Base-by-base conservation (phyloP, 2,888 invertebrate genomes). In the Schizaphis graminum region DNA sequence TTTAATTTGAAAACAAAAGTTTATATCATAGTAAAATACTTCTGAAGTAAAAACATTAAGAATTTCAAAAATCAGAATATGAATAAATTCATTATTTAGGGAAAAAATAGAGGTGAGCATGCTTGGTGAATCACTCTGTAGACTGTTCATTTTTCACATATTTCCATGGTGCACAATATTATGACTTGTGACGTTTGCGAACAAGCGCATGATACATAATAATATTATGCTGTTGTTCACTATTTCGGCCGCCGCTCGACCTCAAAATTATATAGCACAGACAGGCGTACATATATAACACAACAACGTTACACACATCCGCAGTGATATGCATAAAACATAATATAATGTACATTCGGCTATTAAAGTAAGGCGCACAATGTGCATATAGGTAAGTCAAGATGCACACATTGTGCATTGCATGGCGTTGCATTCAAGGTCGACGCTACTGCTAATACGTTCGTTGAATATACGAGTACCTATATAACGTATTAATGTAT, bases 371-470 rank as follows among this genome's bases (percentile, higher is more conserved):
- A 77, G 35, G 35, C 8, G 21, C 77, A 21, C 8, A 77, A 77
- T 21, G 35, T 35, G 77, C 77, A 35, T 35, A 1, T 77, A 35
- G 41, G 44, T 57, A 44, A 56, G 41, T 77, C 56, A n/a, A 91
- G 91, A 91, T 91, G 91, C 86, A 91, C 86, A 86, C n/a, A 91
- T 85, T 85, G 86, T 47, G 47, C 57, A 35, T 56, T 44, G 90
- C 90, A 8, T 4, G 49, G 21, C 35, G 35, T 67, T 91, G 47
- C 57, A 91, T 49, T 49, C 92, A 92, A 92, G 92, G 92, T 92
- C 92, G 86, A 1, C 49, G 26, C 35, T 21, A 21, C 86, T 11
- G 49, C 11, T 26, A 53, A 53, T 21, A 7, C 87, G 87, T 87
- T 92, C 44, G n/a, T 1, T 24, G 41, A 88, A 8, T 49, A 26